Percentiles rank a stretch among this genome's conserved stretches.
Evolutionary conservation across 1,140 invertebrate species (phyloP).

Genomic region (Drosophila ananassae): DNA sequence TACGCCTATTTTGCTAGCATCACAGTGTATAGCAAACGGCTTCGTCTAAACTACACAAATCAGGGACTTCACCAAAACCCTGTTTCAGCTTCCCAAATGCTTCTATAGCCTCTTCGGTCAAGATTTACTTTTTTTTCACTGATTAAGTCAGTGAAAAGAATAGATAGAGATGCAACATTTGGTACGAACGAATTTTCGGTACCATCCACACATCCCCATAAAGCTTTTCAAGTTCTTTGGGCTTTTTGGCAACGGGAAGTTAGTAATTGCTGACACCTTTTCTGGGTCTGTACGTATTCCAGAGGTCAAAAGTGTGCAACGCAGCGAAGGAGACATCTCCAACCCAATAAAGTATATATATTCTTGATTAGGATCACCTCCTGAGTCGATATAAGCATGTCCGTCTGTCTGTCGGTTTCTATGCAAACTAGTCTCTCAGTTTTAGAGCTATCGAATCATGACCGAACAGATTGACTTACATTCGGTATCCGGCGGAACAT

Average conservation of each 20-base stretch:
- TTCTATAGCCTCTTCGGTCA: background rate
- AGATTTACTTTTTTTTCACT: background rate
- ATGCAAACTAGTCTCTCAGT: too few species aligned
- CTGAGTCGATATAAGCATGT: too few species aligned
- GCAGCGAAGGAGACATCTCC: too few species aligned
- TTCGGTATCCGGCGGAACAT: too few species aligned
- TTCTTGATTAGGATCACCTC: too few species aligned
- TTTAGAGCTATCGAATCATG: too few species aligned
- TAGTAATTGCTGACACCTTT: background rate
- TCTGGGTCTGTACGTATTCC: slow-evolving; percentile 6
- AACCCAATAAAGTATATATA: too few species aligned
- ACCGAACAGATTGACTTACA: too few species aligned
- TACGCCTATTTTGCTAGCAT: background rate
- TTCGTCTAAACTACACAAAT: background rate
- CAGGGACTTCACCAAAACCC: background rate
- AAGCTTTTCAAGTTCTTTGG: background rate
- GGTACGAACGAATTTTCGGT: too few species aligned
- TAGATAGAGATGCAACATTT: background rate
- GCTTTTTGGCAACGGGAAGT: background rate
- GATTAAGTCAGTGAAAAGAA: background rate
- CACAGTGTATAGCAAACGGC: slow-evolving; percentile 1
- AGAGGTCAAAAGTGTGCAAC: too few species aligned
- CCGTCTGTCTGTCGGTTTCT: too few species aligned
- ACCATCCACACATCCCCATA: slow-evolving; percentile 1
- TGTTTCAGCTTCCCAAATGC: background rate